These are phyloP conservation scores for Eudasyphora cyanicolor DNA, from an alignment of 2,888 invertebrate genomes.

Conservation along the genomic window DNA sequence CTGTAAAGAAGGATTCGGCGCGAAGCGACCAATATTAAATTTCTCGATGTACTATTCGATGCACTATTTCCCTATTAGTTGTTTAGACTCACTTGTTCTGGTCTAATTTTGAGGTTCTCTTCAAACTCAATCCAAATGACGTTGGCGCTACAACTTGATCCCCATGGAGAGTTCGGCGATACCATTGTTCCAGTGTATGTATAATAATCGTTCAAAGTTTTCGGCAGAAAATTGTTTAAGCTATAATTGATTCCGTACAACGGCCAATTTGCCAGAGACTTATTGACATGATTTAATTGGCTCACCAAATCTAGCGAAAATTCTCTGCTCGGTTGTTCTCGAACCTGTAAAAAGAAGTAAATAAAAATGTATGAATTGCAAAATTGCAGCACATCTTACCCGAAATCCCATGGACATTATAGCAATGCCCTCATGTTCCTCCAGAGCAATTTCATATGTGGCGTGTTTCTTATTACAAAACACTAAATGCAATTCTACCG, in stretches of 20 bases:
- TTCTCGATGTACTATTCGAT: no score
- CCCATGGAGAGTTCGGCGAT: background rate
- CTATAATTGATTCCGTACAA: background rate
- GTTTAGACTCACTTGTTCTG: conserved; percentile 9
- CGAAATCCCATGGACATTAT: background rate
- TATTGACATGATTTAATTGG: no score
- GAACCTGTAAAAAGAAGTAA: background rate
- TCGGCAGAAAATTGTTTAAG: background rate
- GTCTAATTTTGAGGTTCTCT: background rate
- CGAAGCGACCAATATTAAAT: no score
- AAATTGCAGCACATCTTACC: background rate
- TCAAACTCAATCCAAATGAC: conserved; percentile 37
- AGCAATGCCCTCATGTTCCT: background rate
- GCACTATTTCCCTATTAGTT: no score
- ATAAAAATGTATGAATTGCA: background rate
- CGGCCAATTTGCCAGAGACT: no score
- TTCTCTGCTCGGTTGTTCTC: background rate
- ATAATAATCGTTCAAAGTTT: background rate
- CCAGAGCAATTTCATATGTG: background rate
- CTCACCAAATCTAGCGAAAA: no score
- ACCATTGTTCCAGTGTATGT: background rate
- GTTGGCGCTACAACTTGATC: background rate
- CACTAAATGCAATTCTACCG: background rate
- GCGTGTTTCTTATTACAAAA: background rate
- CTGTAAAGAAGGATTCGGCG: no score